Conservation (phyloP, 2,797 vertebrate species). For the Acestrorhynchus altus region DNA sequence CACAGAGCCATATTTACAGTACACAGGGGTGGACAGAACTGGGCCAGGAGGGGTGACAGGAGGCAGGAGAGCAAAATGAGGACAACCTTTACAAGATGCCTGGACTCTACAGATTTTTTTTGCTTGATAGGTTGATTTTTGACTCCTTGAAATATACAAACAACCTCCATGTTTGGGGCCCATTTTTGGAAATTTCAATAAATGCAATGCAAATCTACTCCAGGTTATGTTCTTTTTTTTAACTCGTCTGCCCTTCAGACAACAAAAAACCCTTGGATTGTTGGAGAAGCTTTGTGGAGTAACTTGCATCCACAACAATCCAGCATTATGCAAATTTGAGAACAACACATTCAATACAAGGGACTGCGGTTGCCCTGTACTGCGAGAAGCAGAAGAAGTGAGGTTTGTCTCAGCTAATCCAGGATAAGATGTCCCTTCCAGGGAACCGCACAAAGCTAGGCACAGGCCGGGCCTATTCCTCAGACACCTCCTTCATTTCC, state of each 20-base stretch:
- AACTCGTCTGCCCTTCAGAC: conserved; percentile 44
- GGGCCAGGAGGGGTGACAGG: conserved; percentile 45
- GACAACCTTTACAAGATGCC: conserved; percentile 53
- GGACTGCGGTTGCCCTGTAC: conserved; percentile 59
- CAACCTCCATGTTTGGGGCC: neutral
- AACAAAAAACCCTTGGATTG: conserved; percentile 46
- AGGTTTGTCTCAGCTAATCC: conserved; percentile 70
- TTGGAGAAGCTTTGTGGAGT: conserved; percentile 61
- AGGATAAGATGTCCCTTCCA: conserved; percentile 67
- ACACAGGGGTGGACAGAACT: conserved; percentile 53
- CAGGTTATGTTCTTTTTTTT: conserved; percentile 5
- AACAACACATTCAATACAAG: conserved; percentile 67
- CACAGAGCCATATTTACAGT: conserved; percentile 62
- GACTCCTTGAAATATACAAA: conserved; percentile 25
- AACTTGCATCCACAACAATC: conserved; percentile 66
- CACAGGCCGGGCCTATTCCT: conserved; percentile 44
- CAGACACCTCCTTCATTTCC: conserved; percentile 49
- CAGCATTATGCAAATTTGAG: conserved; percentile 71
- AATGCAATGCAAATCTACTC: conserved; percentile 11
- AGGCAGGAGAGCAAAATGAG: conserved; percentile 49
- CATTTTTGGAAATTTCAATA: conserved; percentile 17
- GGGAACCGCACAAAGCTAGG: conserved; percentile 60
- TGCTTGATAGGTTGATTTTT: conserved; percentile 43
- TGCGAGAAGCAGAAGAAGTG: conserved; percentile 66
- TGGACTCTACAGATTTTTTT: conserved; percentile 49